phyloP scores from a whole-genome alignment of 2,888 invertebrate species.

The Dryobota labecula region DNA sequence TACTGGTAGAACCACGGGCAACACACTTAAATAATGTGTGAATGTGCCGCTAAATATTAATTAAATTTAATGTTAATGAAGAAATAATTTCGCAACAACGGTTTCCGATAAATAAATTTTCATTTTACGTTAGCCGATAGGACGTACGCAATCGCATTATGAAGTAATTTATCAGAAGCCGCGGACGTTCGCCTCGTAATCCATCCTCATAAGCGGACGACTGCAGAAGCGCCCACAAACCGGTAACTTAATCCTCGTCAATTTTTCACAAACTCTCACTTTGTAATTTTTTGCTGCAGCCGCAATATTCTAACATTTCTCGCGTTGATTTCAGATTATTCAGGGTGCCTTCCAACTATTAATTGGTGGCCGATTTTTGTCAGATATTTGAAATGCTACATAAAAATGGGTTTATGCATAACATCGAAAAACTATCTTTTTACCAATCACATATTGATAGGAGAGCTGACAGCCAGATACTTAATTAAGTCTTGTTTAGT shows the following conservation, averaged over 20 bases:
- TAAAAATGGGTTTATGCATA: neutral
- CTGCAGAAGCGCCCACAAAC: conserved; percentile 70
- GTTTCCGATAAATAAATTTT: conserved; percentile 68
- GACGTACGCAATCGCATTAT: conserved; percentile 67
- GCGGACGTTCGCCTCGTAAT: conserved; percentile 71
- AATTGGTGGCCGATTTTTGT: neutral
- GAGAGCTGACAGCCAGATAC: neutral
- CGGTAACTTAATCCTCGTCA: conserved; percentile 69
- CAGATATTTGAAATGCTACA: neutral
- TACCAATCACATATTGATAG: neutral
- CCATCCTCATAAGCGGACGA: conserved; percentile 76
- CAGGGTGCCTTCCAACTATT: neutral
- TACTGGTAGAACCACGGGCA: too few species aligned
- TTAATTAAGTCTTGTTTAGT: neutral
- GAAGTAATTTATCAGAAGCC: conserved; percentile 73
- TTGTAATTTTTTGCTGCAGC: conserved; percentile 33
- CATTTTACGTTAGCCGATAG: conserved; percentile 56
- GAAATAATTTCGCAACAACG: conserved; percentile 43
- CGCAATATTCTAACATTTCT: conserved; percentile 24
- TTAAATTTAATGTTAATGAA: conserved; percentile 42
- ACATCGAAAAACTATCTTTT: too few species aligned
- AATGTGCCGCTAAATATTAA: conserved; percentile 27
- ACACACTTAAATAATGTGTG: conserved; percentile 19
- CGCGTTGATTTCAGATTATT: conserved; percentile 33
- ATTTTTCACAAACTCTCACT: conserved; percentile 68